These are phyloP conservation scores for Pseudorasbora parva DNA, from an alignment of 2,113 vertebrate species.

Conservation along the genomic window DNA sequence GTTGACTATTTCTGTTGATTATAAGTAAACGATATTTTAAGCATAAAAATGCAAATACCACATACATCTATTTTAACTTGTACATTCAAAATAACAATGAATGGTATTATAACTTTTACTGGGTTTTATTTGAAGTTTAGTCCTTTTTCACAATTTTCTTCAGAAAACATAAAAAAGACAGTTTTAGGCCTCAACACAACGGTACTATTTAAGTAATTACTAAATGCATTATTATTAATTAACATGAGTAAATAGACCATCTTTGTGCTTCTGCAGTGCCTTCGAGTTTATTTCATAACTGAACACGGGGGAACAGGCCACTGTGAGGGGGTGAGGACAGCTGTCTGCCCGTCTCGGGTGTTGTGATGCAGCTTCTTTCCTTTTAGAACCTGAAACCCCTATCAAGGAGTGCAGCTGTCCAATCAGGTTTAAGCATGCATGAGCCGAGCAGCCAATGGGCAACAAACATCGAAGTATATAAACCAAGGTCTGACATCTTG, in stretches of 20 bases:
- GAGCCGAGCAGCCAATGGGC: conserved; percentile 66
- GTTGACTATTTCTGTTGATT: not conserved
- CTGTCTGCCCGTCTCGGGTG: conserved; percentile 70
- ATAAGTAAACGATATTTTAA: not conserved
- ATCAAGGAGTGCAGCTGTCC: conserved; percentile 58
- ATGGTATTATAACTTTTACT: not conserved
- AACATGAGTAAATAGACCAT: not conserved
- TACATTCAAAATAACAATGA: not conserved
- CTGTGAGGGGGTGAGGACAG: conserved; percentile 61
- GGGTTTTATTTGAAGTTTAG: not conserved
- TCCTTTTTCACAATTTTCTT: not conserved
- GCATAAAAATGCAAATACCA: not conserved
- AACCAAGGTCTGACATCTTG: conserved; percentile 66
- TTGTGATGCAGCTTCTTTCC: conserved; percentile 72
- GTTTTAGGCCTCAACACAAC: not conserved
- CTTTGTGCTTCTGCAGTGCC: not conserved
- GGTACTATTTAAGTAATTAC: not conserved
- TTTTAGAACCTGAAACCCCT: conserved; percentile 73
- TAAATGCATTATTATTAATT: not conserved
- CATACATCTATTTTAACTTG: not conserved
- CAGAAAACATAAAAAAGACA: not conserved
- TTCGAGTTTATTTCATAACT: conserved; percentile 20
- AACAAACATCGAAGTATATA: conserved; percentile 73
- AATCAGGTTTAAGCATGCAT: conserved; percentile 66
- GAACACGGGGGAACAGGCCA: conserved; percentile 40